A percentile compares a stretch with the other conserved stretches of the same genome.
These are phyloP conservation scores for Chionoecetes opilio DNA, from an alignment of 1,140 invertebrate genomes.

Conservation along the genomic window DNA sequence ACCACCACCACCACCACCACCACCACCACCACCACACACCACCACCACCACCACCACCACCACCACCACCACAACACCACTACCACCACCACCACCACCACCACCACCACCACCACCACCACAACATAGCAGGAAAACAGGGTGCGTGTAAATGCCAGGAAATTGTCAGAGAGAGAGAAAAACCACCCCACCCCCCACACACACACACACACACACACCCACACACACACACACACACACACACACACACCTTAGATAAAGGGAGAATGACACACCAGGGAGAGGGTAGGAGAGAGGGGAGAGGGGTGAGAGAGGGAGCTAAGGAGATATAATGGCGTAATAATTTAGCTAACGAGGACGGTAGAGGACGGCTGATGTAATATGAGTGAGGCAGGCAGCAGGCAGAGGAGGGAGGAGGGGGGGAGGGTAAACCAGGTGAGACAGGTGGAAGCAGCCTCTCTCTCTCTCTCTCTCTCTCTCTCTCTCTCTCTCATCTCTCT, in stretches of 20 bases:
- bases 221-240: too few relatives aligned
- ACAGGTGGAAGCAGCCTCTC: background rate
- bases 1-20: too few relatives aligned
- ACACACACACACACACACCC: too few relatives aligned
- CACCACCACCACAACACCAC: too few relatives aligned
- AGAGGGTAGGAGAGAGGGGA: background rate
- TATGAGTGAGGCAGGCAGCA: background rate
- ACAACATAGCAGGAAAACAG: background rate
- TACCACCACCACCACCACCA: too few relatives aligned
- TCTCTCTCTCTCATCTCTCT: slow-evolving; percentile 42
- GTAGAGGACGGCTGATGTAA: background rate
- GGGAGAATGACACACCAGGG: background rate
- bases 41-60: too few relatives aligned
- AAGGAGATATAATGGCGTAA: slow-evolving; percentile 9
- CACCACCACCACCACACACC: too few relatives aligned
- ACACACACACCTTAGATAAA: too few relatives aligned
- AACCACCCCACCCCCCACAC: too few relatives aligned
- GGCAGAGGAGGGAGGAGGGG: background rate
- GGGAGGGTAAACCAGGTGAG: background rate
- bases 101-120: too few relatives aligned
- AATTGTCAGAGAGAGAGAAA: background rate
- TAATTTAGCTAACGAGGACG: slow-evolving; percentile 1
- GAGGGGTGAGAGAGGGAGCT: background rate
- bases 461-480: slow-evolving; percentile 59
- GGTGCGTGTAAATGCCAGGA: background rate